Percentiles rank a stretch among this genome's conserved stretches.
These are phyloP conservation scores for Himalopsyche tibetana DNA, from an alignment of 2,888 invertebrate genomes.

Conservation along the genomic window DNA sequence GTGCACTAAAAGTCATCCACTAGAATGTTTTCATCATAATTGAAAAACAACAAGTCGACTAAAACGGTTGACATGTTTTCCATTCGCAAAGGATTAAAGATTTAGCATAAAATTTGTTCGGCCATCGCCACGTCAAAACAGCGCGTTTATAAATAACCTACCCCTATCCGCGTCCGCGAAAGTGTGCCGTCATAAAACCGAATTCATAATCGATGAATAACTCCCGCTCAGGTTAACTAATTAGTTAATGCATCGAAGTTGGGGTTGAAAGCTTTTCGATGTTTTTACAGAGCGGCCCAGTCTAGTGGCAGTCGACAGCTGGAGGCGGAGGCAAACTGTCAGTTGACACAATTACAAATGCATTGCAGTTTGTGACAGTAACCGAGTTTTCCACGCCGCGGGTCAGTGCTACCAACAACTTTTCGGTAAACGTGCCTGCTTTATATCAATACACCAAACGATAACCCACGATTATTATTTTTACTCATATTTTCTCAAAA, in stretches of 20 bases:
- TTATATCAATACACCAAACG: not conserved
- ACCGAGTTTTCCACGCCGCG: not conserved
- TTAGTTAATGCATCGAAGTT: slow-evolving; percentile 59
- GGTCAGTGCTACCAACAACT: slow-evolving; percentile 9
- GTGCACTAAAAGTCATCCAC: too few relatives aligned
- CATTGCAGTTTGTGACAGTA: slow-evolving; percentile 24
- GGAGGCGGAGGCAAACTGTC: slow-evolving; percentile 5
- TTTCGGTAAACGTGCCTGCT: not conserved
- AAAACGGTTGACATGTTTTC: slow-evolving; percentile 8
- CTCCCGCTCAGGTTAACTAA: slow-evolving; percentile 48
- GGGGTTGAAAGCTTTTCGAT: slow-evolving; percentile 59
- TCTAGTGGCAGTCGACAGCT: slow-evolving; percentile 51
- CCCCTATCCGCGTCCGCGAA: slow-evolving; percentile 1
- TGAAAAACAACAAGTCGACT: not conserved
- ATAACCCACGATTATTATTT: too few relatives aligned
- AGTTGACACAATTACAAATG: slow-evolving; percentile 35
- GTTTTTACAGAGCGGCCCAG: slow-evolving; percentile 53
- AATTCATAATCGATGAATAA: slow-evolving; percentile 26
- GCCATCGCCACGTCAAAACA: not conserved
- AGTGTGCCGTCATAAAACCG: slow-evolving; percentile 16
- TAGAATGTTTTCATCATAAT: too few relatives aligned
- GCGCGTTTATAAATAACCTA: slow-evolving; percentile 15
- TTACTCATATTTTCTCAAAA: too few relatives aligned
- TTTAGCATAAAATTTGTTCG: not conserved
- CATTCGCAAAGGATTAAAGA: not conserved